Evolutionary conservation across 2,888 invertebrate genomes (phyloP).

Genomic region (Campoletis raptor): DNA sequence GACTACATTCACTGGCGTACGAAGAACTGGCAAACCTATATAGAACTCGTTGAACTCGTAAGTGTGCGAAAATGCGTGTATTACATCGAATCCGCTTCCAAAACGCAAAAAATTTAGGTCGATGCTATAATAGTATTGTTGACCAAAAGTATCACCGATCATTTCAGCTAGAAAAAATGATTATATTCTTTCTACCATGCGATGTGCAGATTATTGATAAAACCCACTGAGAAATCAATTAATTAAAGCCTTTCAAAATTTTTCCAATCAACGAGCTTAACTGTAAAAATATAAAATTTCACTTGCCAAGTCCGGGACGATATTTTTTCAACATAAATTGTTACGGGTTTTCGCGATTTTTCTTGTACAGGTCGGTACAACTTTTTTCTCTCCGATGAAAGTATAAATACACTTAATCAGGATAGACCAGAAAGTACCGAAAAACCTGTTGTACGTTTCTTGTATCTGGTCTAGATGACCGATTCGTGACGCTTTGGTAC

Average conservation of each 20-base stretch:
- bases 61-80: constrained; percentile 34
- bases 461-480: constrained; percentile 63
- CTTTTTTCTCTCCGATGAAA: constrained; percentile 37
- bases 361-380: neutral
- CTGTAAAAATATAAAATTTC: neutral
- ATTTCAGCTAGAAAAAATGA: neutral
- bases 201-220: neutral
- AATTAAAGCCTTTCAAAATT: neutral
- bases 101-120: constrained; percentile 4
- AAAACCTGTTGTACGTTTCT: constrained; percentile 64
- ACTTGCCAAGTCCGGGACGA: neutral
- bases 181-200: neutral
- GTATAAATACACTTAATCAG: constrained; percentile 35
- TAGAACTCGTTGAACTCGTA: constrained; percentile 20
- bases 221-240: neutral
- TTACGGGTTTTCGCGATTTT: constrained; percentile 13
- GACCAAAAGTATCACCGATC: neutral
- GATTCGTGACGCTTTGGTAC: constrained; percentile 64
- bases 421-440: constrained; percentile 45
- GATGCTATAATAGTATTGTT: neutral
- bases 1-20: constrained; percentile 81
- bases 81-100: constrained; percentile 14
- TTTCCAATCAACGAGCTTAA: neutral
- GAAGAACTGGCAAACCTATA: constrained; percentile 34
- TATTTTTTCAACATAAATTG: neutral